A percentile compares a stretch with the other conserved stretches of the same genome.
Evolutionary conservation across 1,140 invertebrate species (phyloP).

Genomic region (Drosophila albomicans): DNA sequence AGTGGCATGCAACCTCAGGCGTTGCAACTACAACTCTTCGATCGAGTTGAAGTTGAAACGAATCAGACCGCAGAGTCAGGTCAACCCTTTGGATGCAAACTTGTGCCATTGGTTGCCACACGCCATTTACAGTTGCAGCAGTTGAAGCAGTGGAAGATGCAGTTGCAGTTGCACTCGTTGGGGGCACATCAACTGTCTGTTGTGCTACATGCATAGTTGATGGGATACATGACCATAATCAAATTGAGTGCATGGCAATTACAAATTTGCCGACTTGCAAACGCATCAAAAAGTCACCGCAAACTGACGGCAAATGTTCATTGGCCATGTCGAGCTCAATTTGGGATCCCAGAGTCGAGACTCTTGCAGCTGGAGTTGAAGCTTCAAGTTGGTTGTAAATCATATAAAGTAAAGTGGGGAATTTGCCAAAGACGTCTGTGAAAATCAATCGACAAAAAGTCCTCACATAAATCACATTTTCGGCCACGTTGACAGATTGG

Average conservation of each 20-base stretch:
- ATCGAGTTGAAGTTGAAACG: not conserved
- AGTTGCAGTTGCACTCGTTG: not conserved
- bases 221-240: conserved; percentile 44
- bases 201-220: conserved; percentile 7
- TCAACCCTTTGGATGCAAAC: not conserved
- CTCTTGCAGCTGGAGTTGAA: not conserved
- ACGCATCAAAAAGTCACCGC: conserved; percentile 68
- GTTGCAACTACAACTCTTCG: no score
- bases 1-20: conserved; percentile 8
- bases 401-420: conserved; percentile 3
- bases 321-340: conserved; percentile 38
- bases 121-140: conserved; percentile 13
- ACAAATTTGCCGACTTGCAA: conserved; percentile 53
- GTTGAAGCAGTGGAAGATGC: not conserved
- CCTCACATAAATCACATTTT: conserved; percentile 51
- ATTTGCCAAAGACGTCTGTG: conserved; percentile 2
- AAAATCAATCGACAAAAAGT: conserved; percentile 49
- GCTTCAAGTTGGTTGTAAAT: conserved; percentile 1
- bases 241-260: conserved; percentile 45
- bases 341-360: conserved; percentile 15
- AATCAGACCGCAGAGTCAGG: conserved; percentile 14
- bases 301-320: conserved; percentile 55
- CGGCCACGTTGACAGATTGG: conserved; percentile 64
- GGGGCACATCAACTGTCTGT: not conserved
- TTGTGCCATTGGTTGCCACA: conserved; percentile 10